Evolutionary conservation across 2,797 vertebrate species (phyloP), one percentile per base, ranked within the genome.

Genomic region (Acomys russatus): DNA sequence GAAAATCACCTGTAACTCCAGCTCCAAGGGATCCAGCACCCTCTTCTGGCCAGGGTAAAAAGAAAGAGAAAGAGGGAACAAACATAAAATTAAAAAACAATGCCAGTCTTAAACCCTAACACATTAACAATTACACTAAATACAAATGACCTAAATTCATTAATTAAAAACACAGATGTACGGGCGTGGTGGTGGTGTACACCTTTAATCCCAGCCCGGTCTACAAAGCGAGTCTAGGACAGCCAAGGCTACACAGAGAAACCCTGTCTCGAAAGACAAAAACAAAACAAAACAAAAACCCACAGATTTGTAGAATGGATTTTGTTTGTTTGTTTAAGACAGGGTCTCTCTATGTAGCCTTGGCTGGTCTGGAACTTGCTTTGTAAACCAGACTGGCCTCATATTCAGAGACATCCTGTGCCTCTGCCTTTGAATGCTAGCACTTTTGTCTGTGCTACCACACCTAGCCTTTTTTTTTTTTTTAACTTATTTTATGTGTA

Each of bases 91-190:
- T 20, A 59, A 84, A 88, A 49, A 35, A 44, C 51, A 66, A 66
- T 35, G 30, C 1, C 56, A 33, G 30, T n/a, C 25, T n/a, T 86
- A 92, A 86, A 61, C 9, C 14, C 66, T 51, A 90, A 44, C 14
- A 70, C 12, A 90, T 28, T 23, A 66, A 15, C 70, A 90, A 74
- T 79, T 74, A 68, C 33, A 76, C 70, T 90, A 96, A 94, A 14
- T 73, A 38, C 4, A 80, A 73, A 89, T 66, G 28, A 63, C 8
- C 73, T 95, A 93, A 90, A 84, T 78, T 77, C 54, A 68, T 5
- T 20, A 73, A 74, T 61, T 79, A 74, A 80, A 96, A 64, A 68
- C 14, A 15, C 35, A 94, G 25, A 44, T 44, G 44, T 3, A 3
- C 4, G 44, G 44, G 44, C 44, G n/a, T n/a, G 44, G 44, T 44